Percentiles rank a stretch among this genome's conserved stretches.
These are phyloP conservation scores for Pogonomyrmex californicus DNA, from an alignment of 1,140 invertebrate species.

Conservation along the genomic window DNA sequence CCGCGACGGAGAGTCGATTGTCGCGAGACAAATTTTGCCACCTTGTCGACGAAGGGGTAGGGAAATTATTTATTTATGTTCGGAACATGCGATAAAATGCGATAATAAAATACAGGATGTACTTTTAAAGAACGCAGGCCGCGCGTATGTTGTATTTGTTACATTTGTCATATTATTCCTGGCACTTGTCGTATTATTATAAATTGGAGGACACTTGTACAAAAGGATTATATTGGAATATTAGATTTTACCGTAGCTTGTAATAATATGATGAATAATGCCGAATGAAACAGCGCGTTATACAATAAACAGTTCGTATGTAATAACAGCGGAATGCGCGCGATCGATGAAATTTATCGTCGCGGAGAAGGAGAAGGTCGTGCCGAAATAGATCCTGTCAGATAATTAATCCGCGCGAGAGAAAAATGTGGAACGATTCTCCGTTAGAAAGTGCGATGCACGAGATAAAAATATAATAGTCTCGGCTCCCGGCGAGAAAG, in stretches of 20 bases:
- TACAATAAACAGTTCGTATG: conserved; percentile 35
- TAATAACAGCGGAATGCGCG: conserved; percentile 33
- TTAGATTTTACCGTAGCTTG: conserved; percentile 47
- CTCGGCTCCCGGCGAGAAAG: conserved; percentile 32
- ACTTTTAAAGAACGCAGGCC: conserved; percentile 24
- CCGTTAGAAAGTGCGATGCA: conserved; percentile 60
- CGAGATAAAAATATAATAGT: conserved; percentile 55
- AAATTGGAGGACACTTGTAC: conserved; percentile 52
- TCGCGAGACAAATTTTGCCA: conserved; percentile 43
- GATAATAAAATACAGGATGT: conserved; percentile 33
- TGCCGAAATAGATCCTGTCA: conserved; percentile 29
- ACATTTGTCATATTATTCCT: conserved; percentile 35
- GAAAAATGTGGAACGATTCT: conserved; percentile 22
- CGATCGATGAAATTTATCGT: conserved; percentile 42
- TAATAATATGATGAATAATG: conserved; percentile 58
- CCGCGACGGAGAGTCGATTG: conserved; percentile 18
- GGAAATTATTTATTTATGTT: conserved; percentile 27
- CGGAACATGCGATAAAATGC: conserved; percentile 18
- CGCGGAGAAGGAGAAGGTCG: conserved; percentile 16
- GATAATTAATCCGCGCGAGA: conserved; percentile 49
- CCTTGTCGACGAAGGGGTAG: background rate
- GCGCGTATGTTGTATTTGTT: conserved; percentile 8
- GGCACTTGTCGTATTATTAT: conserved; percentile 50
- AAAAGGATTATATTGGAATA: conserved; percentile 48
- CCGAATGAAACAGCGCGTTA: conserved; percentile 16